Percentiles rank a stretch among this genome's conserved stretches.
Evolutionary conservation across 2,113 vertebrate genomes (phyloP).

Genomic region (Sinocyclocheilus grahami): DNA sequence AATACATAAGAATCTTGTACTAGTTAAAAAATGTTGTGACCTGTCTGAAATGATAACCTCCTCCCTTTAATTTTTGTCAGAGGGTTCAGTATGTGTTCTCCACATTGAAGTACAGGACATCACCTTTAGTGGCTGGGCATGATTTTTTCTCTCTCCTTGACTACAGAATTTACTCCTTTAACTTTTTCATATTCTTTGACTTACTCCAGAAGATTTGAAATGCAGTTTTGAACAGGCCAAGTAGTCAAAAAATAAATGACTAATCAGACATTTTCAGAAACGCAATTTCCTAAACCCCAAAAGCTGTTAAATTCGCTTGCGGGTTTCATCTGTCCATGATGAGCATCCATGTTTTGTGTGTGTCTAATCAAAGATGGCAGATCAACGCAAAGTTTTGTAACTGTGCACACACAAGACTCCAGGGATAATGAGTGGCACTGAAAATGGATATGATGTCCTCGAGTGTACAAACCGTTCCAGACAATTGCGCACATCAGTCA

Average conservation of each 20-base stretch:
- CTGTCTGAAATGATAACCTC: not conserved
- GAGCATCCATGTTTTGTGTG: slow-evolving; percentile 1
- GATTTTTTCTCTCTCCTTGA: not conserved
- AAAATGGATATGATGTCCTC: slow-evolving; percentile 50
- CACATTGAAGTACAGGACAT: not conserved
- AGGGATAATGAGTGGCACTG: slow-evolving; percentile 46
- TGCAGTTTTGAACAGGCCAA: not conserved
- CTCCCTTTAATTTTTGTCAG: not conserved
- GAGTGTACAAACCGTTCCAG: slow-evolving; percentile 56
- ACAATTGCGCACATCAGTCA: slow-evolving; percentile 61
- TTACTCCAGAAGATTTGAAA: not conserved
- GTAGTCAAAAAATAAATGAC: not conserved
- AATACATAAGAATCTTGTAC: not conserved
- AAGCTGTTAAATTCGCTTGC: not conserved
- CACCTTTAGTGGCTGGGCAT: too few species aligned
- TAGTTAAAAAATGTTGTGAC: not conserved
- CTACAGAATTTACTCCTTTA: not conserved
- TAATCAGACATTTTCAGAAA: not conserved
- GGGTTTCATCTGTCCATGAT: not conserved
- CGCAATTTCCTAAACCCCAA: not conserved
- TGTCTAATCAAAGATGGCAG: not conserved
- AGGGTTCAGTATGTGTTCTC: not conserved
- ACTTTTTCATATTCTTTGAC: not conserved
- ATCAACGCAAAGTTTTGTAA: slow-evolving; percentile 44
- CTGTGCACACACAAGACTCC: slow-evolving; percentile 42